Evolutionary conservation across 2,888 invertebrate genomes (phyloP).

Genomic region (Ophioninae sp.): DNA sequence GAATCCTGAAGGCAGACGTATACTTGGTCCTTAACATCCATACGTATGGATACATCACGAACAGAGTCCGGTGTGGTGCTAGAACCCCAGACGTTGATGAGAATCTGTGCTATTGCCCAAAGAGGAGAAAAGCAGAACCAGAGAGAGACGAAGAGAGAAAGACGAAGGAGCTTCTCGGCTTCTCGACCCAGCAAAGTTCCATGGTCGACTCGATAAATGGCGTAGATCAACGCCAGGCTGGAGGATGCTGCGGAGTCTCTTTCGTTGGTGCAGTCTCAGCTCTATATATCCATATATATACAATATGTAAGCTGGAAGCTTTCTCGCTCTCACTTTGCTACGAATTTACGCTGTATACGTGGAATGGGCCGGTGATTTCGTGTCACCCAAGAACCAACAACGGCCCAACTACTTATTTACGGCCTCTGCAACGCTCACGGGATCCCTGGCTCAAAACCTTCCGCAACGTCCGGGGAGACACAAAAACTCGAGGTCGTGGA

Average conservation of each 20-base stretch:
- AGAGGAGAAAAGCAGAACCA: slow-evolving; percentile 52
- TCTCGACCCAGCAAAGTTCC: slow-evolving; percentile 61
- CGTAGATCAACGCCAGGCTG: slow-evolving; percentile 61
- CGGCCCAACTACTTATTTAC: slow-evolving; percentile 67
- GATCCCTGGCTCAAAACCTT: slow-evolving; percentile 40
- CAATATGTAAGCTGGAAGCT: slow-evolving; percentile 24
- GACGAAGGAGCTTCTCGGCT: slow-evolving; percentile 48
- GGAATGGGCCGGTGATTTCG: slow-evolving; percentile 66
- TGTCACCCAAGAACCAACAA: slow-evolving; percentile 66
- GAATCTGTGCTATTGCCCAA: slow-evolving; percentile 60
- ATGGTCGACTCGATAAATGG: slow-evolving; percentile 63
- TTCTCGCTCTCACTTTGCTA: slow-evolving; percentile 29
- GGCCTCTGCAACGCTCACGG: slow-evolving; percentile 64
- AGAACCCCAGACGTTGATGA: slow-evolving; percentile 57
- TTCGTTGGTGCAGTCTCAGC: slow-evolving; percentile 23
- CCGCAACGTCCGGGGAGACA: slow-evolving; percentile 70
- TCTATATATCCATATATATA: background rate
- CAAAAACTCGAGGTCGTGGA: slow-evolving; percentile 67
- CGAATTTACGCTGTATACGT: slow-evolving; percentile 60
- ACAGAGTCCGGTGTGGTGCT: slow-evolving; percentile 37
- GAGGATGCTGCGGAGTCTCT: slow-evolving; percentile 44
- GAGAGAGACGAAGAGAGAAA: slow-evolving; percentile 35
- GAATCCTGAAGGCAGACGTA: slow-evolving; percentile 31
- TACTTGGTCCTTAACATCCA: slow-evolving; percentile 6
- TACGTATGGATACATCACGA: slow-evolving; percentile 31